Percentiles rank a stretch among this genome's conserved stretches.
Evolutionary conservation across 1,140 invertebrate genomes (phyloP).

Genomic region (Lepidurus packardi): DNA sequence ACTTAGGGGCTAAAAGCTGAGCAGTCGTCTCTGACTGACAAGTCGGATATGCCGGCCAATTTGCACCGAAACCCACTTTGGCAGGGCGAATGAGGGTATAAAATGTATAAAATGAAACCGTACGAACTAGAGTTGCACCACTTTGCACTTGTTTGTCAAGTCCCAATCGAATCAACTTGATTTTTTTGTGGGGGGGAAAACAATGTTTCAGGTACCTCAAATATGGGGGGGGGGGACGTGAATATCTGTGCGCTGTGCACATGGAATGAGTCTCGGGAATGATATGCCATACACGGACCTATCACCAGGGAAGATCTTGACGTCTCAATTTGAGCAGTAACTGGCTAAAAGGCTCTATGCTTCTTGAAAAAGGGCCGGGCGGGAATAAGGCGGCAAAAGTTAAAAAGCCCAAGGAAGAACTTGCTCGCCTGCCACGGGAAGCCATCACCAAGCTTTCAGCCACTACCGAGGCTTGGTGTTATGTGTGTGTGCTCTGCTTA

Average conservation of each 20-base stretch:
- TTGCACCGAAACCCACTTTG: no score
- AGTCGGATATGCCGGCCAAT: no score
- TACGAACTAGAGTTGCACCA: not conserved
- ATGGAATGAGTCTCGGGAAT: slow-evolving; percentile 16
- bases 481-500: not conserved
- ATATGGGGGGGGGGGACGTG: not conserved
- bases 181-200: not conserved
- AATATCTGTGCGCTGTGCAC: not conserved
- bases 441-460: slow-evolving; percentile 14
- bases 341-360: slow-evolving; percentile 18
- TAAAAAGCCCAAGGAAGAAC: not conserved
- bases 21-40: slow-evolving; percentile 23
- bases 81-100: not conserved
- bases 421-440: slow-evolving; percentile 5
- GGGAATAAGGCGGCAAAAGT: slow-evolving; percentile 8
- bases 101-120: no score
- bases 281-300: slow-evolving; percentile 16
- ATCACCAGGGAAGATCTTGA: slow-evolving; percentile 10
- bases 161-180: no score
- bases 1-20: no score
- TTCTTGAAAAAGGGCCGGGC: slow-evolving; percentile 17
- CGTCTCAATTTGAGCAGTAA: slow-evolving; percentile 19
- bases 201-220: not conserved
- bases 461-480: slow-evolving; percentile 1
- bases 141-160: no score